Conservation (phyloP, 2,888 invertebrate genomes). For the Bursaphelenchus okinawaensis region DNA sequence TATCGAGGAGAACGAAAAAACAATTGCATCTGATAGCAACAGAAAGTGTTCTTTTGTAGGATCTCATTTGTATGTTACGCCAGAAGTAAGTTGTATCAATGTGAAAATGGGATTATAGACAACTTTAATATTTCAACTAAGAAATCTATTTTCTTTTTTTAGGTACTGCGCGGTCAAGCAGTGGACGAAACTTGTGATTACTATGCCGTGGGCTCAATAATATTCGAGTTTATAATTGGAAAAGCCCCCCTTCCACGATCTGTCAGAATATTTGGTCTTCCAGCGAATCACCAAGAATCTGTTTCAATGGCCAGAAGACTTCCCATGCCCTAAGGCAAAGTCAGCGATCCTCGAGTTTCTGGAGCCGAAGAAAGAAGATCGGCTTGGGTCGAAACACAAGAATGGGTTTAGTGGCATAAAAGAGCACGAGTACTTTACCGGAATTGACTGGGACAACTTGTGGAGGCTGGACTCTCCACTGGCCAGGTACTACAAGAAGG, state of each 20-base stretch:
- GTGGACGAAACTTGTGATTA: conserved; percentile 16
- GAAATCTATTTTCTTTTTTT: conserved; percentile 7
- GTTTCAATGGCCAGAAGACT: conserved; percentile 85
- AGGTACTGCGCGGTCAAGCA: conserved; percentile 7
- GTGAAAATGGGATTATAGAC: too few species aligned
- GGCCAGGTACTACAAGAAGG: not conserved
- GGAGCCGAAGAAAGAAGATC: conserved; percentile 72
- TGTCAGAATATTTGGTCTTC: conserved; percentile 88
- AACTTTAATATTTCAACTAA: not conserved
- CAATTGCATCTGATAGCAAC: conserved; percentile 21
- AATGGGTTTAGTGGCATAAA: conserved; percentile 63
- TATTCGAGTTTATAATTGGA: conserved; percentile 37
- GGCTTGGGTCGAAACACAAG: conserved; percentile 67
- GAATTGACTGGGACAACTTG: conserved; percentile 64
- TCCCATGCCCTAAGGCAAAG: conserved; percentile 73
- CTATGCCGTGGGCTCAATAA: conserved; percentile 15
- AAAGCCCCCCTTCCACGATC: conserved; percentile 41
- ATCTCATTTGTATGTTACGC: conserved; percentile 95
- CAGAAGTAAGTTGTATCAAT: conserved; percentile 68
- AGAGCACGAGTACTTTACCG: conserved; percentile 63
- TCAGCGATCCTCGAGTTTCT: conserved; percentile 80
- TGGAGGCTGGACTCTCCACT: not conserved
- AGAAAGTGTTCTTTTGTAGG: conserved; percentile 73
- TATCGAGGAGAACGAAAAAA: conserved; percentile 14
- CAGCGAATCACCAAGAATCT: conserved; percentile 85